These are phyloP conservation scores for Oligia strigilis DNA, from an alignment of 2,888 invertebrate genomes.

Conservation along the genomic window DNA sequence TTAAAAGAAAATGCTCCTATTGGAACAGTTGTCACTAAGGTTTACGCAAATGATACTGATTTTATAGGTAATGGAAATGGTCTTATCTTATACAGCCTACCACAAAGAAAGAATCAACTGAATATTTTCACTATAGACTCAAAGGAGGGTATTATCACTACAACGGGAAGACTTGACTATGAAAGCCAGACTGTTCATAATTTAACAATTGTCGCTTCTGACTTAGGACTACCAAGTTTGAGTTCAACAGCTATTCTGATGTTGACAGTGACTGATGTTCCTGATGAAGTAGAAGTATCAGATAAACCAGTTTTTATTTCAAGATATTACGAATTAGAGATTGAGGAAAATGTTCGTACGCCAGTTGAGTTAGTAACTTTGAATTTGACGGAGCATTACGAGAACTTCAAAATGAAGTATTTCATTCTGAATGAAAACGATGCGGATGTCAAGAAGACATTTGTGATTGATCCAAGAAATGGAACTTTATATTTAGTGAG, in stretches of 20 bases:
- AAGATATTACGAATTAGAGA: conserved; percentile 95
- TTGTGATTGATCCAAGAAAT: conserved; percentile 94
- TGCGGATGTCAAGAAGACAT: conserved; percentile 90
- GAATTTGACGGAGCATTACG: conserved; percentile 93
- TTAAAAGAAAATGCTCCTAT: conserved; percentile 94
- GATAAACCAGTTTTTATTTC: conserved; percentile 91
- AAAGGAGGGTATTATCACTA: conserved; percentile 95
- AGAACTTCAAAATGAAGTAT: conserved; percentile 92
- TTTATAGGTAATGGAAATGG: conserved; percentile 97
- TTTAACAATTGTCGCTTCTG: conserved; percentile 95
- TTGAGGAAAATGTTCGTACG: conserved; percentile 94
- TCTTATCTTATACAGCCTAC: conserved; percentile 94
- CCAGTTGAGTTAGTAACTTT: conserved; percentile 94
- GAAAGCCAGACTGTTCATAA: conserved; percentile 93
- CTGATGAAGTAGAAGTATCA: conserved; percentile 89
- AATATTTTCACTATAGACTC: conserved; percentile 95
- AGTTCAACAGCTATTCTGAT: conserved; percentile 94
- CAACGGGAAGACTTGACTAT: conserved; percentile 93
- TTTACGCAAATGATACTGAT: conserved; percentile 96
- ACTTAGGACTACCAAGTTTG: conserved; percentile 95
- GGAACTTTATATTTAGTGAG: conserved; percentile 94
- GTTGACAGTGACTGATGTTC: conserved; percentile 92
- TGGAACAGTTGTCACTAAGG: conserved; percentile 93
- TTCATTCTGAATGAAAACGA: conserved; percentile 92
- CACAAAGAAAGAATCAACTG: conserved; percentile 91